Conservation (phyloP, 2,797 vertebrate genomes). For the Melanitta fusca region DNA sequence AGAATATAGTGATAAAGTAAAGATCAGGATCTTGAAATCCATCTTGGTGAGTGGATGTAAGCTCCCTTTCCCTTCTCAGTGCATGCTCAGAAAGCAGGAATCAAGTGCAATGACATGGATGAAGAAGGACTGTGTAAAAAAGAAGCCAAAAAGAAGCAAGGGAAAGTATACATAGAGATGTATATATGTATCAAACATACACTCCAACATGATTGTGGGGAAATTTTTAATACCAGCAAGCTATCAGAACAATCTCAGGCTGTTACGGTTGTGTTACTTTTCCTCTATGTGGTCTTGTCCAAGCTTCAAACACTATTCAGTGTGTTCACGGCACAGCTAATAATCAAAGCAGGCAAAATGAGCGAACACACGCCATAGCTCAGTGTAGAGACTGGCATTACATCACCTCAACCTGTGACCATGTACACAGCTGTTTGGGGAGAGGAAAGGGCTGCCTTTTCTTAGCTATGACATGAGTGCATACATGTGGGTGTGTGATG, state of each 20-base stretch:
- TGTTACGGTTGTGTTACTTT: neutral
- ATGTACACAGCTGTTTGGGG: neutral
- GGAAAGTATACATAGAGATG: neutral
- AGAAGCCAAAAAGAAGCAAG: neutral
- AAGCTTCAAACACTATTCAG: neutral
- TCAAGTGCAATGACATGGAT: neutral
- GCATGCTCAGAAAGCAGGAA: neutral
- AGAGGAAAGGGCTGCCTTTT: neutral
- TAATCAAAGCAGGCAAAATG: neutral
- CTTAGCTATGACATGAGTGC: neutral
- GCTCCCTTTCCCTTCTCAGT: neutral
- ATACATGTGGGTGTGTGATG: accelerated
- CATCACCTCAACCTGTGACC: neutral
- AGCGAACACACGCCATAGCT: neutral
- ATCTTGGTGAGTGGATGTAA: neutral
- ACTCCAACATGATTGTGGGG: neutral
- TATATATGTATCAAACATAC: neutral
- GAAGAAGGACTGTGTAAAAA: constrained; percentile 32
- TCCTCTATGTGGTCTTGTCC: neutral
- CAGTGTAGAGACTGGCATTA: neutral
- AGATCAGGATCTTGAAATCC: neutral
- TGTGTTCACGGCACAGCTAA: neutral
- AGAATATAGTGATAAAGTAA: neutral
- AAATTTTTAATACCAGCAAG: neutral
- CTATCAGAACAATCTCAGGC: neutral